phyloP scores from a whole-genome alignment of 2,797 vertebrate species.

The Sebastes itinus region DNA sequence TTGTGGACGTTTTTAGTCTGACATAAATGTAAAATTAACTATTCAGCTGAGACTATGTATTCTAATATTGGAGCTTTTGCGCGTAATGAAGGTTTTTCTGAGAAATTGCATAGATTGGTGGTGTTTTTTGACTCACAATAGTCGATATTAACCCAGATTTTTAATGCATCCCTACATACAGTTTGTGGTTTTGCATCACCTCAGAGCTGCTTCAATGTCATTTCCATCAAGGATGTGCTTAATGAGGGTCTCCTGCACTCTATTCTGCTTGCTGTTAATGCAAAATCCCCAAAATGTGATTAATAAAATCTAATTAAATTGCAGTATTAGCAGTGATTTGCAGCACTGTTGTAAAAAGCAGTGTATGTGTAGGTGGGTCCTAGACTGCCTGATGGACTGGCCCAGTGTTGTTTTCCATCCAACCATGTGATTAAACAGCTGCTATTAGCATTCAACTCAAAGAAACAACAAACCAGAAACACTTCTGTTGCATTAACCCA shows the following conservation, averaged over 20 bases:
- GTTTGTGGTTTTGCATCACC: background rate
- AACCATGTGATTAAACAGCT: constrained; percentile 42
- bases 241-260: background rate
- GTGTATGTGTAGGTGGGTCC: background rate
- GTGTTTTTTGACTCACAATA: background rate
- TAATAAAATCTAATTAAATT: background rate
- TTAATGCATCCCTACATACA: background rate
- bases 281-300: background rate
- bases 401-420: constrained; percentile 7
- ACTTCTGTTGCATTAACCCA: background rate
- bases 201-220: background rate
- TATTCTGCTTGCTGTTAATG: background rate
- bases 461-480: background rate
- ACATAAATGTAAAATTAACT: background rate
- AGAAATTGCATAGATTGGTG: too few relatives aligned
- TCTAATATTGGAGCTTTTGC: background rate
- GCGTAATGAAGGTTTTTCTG: background rate
- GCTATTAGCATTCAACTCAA: constrained; percentile 20
- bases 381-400: background rate
- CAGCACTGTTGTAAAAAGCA: background rate
- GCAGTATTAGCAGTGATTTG: background rate
- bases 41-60: background rate
- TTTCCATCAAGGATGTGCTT: background rate
- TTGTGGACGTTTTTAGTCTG: background rate
- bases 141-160: background rate